Percentiles rank a stretch among this genome's conserved stretches.
phyloP scores from a whole-genome alignment of 2,888 invertebrate species.

The Ellobium chinense region DNA sequence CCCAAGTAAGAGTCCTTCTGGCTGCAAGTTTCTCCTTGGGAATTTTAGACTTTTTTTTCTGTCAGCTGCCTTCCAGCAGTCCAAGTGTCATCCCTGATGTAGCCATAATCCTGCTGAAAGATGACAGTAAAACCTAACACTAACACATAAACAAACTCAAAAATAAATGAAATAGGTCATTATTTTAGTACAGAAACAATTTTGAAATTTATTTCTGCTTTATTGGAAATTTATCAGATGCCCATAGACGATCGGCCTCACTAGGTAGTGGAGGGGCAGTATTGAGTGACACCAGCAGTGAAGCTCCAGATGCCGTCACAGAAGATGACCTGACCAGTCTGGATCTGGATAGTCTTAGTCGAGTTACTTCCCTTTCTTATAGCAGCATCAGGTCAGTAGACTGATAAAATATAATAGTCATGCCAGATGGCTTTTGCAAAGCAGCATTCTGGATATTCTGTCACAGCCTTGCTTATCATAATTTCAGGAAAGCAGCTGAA shows the following conservation, averaged over 20 bases:
- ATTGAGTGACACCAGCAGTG: slow-evolving; percentile 30
- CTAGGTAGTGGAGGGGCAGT: background rate
- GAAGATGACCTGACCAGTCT: slow-evolving; percentile 34
- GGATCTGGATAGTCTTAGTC: slow-evolving; percentile 30
- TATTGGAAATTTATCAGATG: slow-evolving; percentile 12
- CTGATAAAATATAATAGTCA: no score
- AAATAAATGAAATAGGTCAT: background rate
- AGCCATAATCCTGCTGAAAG: no score
- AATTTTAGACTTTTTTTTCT: no score
- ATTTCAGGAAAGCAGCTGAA: no score
- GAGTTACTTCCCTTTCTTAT: slow-evolving; percentile 40
- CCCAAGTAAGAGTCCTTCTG: no score
- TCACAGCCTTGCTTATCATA: no score
- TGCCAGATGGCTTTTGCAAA: no score
- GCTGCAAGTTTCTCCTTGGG: no score
- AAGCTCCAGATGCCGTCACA: slow-evolving; percentile 10
- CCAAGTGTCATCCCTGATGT: no score
- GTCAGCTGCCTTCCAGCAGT: no score
- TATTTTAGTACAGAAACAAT: background rate
- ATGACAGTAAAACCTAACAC: background rate
- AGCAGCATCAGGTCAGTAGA: slow-evolving; percentile 29
- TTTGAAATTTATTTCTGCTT: background rate
- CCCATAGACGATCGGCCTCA: background rate
- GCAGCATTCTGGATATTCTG: no score
- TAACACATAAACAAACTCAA: background rate